Evolutionary conservation across 1,140 invertebrate genomes (phyloP).

Genomic region (Laupala kohalensis): DNA sequence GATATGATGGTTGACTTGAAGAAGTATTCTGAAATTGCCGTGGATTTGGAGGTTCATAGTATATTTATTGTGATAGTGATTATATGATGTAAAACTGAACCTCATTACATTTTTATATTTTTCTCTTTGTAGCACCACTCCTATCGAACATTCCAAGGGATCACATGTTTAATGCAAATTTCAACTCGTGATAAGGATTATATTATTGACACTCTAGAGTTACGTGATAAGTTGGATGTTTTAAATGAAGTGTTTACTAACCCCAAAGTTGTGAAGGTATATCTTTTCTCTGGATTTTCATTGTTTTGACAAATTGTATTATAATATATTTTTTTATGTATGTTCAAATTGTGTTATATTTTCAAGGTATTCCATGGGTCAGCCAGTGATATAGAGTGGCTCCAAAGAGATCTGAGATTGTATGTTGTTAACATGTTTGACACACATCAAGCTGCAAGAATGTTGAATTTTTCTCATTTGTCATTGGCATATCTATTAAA

Average conservation of each 20-base stretch:
- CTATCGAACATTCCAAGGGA: slow-evolving; percentile 69
- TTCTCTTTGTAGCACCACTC: slow-evolving; percentile 52
- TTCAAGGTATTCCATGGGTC: slow-evolving; percentile 82
- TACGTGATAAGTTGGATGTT: slow-evolving; percentile 67
- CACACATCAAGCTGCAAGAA: slow-evolving; percentile 74
- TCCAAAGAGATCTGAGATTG: slow-evolving; percentile 88
- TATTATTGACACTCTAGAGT: slow-evolving; percentile 73
- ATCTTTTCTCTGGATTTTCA: not conserved
- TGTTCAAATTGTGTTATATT: not conserved
- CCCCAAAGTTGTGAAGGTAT: slow-evolving; percentile 77
- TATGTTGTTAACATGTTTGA: slow-evolving; percentile 98
- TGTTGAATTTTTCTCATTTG: slow-evolving; percentile 53
- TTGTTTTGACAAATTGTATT: not conserved
- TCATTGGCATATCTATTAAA: slow-evolving; percentile 70
- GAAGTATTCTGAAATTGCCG: slow-evolving; percentile 55
- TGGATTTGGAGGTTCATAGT: slow-evolving; percentile 70
- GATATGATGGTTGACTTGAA: slow-evolving; percentile 51
- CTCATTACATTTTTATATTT: slow-evolving; percentile 11
- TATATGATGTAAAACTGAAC: not conserved
- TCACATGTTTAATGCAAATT: slow-evolving; percentile 90
- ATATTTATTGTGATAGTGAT: not conserved
- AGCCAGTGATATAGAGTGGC: slow-evolving; percentile 78
- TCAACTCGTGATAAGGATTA: slow-evolving; percentile 78
- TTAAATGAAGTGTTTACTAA: slow-evolving; percentile 90
- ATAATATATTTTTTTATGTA: not conserved